Conservation (phyloP, 2,888 invertebrate genomes). For the Acleris literana region DNA sequence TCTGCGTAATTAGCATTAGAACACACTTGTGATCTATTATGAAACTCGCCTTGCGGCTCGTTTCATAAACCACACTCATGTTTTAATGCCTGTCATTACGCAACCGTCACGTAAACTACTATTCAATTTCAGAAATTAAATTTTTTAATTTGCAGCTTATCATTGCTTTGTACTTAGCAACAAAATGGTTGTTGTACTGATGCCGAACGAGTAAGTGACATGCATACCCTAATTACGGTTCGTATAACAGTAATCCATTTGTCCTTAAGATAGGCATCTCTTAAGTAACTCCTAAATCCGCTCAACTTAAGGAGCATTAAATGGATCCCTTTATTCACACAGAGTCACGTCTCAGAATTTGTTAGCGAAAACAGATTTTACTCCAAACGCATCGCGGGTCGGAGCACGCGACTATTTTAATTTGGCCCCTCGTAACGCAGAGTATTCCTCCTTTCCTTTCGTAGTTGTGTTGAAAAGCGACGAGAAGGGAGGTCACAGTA, state of each 20-base stretch:
- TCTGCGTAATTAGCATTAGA: too few relatives aligned
- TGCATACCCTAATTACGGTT: conserved; percentile 36
- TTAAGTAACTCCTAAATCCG: conserved; percentile 53
- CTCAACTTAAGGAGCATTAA: conserved; percentile 54
- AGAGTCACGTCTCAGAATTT: conserved; percentile 55
- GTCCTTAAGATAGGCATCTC: conserved; percentile 51
- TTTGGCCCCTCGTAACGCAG: conserved; percentile 36
- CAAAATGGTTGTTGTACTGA: too few relatives aligned
- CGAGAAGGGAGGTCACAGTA: conserved; percentile 32
- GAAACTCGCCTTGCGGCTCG: too few relatives aligned
- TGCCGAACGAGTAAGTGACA: conserved; percentile 18
- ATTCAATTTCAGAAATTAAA: too few relatives aligned
- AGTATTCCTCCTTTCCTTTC: conserved; percentile 18
- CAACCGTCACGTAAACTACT: too few relatives aligned
- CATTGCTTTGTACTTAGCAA: too few relatives aligned
- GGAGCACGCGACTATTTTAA: conserved; percentile 42
- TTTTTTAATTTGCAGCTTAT: too few relatives aligned
- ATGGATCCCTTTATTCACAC: conserved; percentile 53
- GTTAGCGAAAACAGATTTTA: conserved; percentile 53
- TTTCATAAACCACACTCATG: too few relatives aligned
- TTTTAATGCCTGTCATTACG: too few relatives aligned
- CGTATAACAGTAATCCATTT: conserved; percentile 44
- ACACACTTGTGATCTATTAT: too few relatives aligned
- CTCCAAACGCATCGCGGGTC: conserved; percentile 43
- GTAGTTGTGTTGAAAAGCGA: conserved; percentile 24